phyloP scores from a whole-genome alignment of 2,113 vertebrate genomes.

The Odobenus rosmarus region DNA sequence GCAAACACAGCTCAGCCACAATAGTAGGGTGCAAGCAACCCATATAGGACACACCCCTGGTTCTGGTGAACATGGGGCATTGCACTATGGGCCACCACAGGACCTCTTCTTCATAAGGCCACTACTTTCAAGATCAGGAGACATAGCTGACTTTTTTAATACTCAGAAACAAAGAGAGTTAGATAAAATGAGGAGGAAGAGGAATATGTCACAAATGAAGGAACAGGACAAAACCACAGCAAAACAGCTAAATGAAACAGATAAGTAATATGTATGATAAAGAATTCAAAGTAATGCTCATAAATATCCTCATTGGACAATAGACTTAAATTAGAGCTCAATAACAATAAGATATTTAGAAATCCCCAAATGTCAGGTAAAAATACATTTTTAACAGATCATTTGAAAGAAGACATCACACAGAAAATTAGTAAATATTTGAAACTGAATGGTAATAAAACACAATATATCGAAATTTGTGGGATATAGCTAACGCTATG shows the following conservation, averaged over 20 bases:
- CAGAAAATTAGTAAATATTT: background rate
- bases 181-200: background rate
- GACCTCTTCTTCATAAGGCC: background rate
- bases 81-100: background rate
- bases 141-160: background rate
- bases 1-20: background rate
- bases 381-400: background rate
- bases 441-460: constrained; percentile 48
- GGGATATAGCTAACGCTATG: background rate
- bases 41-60: background rate
- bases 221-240: background rate
- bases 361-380: background rate
- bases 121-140: background rate
- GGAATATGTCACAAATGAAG: background rate
- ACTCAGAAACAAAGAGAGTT: background rate
- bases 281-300: background rate
- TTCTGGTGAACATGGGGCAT: background rate
- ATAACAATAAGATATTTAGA: background rate
- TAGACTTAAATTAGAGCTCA: background rate
- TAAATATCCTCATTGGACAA: background rate
- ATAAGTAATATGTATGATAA: background rate
- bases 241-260: background rate
- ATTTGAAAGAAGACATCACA: constrained; percentile 32
- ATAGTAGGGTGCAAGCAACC: background rate
- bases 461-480: background rate